A percentile compares a stretch with the other conserved stretches of the same genome.
Evolutionary conservation across 2,888 invertebrate genomes (phyloP).

Genomic region (Leptothorax acervorum): DNA sequence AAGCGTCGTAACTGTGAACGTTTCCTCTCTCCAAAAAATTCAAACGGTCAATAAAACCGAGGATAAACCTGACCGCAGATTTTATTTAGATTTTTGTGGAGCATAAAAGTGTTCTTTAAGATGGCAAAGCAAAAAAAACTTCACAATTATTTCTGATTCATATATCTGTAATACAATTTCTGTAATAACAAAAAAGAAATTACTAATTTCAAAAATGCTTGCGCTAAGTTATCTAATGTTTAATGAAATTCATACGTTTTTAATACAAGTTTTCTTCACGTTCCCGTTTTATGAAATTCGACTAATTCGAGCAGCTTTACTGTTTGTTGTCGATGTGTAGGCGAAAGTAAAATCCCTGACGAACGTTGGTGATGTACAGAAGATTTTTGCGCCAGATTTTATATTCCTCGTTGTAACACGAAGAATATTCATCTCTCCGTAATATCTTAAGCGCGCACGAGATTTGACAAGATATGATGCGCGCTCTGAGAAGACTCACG

Average conservation of each 20-base stretch:
- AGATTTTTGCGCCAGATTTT: conserved; percentile 29
- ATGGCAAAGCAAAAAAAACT: background rate
- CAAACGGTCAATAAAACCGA: background rate
- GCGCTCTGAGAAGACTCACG: background rate
- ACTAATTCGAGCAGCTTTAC: background rate
- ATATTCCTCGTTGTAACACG: background rate
- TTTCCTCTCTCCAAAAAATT: background rate
- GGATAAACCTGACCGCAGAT: background rate
- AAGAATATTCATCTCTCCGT: conserved; percentile 6
- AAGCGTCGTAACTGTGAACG: background rate
- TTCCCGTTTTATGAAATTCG: conserved; percentile 17
- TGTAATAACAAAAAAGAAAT: background rate
- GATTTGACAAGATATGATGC: conserved; percentile 27
- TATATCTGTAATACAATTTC: background rate
- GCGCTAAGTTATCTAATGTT: background rate
- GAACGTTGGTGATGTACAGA: background rate
- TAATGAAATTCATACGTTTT: background rate
- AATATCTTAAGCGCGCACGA: background rate
- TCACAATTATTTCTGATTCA: background rate
- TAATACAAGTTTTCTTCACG: background rate
- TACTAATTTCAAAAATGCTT: background rate
- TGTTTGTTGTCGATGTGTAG: background rate
- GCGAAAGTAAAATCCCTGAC: conserved; percentile 13
- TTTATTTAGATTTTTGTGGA: conserved; percentile 8
- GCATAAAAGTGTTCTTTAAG: background rate